phyloP scores from a whole-genome alignment of 2,888 invertebrate genomes.

The Patella depressa region DNA sequence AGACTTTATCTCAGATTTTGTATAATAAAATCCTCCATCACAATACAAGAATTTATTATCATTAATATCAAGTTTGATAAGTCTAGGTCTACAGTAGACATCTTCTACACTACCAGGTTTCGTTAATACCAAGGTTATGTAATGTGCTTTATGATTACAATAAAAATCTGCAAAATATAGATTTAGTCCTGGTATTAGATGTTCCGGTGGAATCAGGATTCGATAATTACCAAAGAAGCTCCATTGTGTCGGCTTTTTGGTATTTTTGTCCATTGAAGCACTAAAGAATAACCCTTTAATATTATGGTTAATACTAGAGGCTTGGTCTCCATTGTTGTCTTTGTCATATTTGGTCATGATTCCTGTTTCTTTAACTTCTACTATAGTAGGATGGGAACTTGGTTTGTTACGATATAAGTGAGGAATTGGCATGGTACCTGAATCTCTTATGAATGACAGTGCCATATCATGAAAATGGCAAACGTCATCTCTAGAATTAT shows the following conservation, averaged over 20 bases:
- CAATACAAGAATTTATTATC: constrained; percentile 34
- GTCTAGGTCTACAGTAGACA: constrained; percentile 28
- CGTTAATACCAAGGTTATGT: constrained; percentile 62
- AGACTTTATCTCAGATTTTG: background rate
- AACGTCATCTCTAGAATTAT: too few relatives aligned
- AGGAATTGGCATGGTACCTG: background rate
- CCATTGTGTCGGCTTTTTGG: constrained; percentile 38
- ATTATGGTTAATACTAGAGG: constrained; percentile 16
- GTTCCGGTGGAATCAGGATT: constrained; percentile 31
- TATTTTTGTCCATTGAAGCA: constrained; percentile 1
- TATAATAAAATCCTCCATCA: background rate
- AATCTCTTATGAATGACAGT: too few relatives aligned
- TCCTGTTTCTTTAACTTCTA: constrained; percentile 1
- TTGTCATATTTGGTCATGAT: constrained; percentile 21
- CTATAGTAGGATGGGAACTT: background rate
- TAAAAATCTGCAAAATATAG: constrained; percentile 70
- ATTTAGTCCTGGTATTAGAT: constrained; percentile 26
- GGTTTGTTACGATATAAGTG: constrained; percentile 21
- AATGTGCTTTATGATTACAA: constrained; percentile 64
- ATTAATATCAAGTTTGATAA: constrained; percentile 26
- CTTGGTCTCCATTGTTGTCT: constrained; percentile 22
- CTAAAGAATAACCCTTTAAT: constrained; percentile 21
- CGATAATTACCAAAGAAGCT: constrained; percentile 35
- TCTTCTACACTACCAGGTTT: constrained; percentile 17
- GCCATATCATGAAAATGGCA: too few relatives aligned